Percentiles rank a stretch among this genome's conserved stretches.
Evolutionary conservation across 2,888 invertebrate genomes (phyloP).

Genomic region (Mellilla xanthometata): DNA sequence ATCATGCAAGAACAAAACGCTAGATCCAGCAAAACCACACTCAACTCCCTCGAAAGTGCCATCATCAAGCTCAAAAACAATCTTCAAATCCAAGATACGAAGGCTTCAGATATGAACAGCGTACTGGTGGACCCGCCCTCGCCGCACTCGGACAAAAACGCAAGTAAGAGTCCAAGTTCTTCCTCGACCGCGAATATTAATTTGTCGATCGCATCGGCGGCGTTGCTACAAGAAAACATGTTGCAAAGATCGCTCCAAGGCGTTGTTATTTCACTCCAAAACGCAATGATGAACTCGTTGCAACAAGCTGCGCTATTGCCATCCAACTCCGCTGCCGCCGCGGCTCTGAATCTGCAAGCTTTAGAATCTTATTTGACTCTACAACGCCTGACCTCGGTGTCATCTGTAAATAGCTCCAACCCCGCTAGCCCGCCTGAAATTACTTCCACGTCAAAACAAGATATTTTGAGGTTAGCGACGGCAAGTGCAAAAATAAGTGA

Average conservation of each 20-base stretch:
- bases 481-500: slow-evolving; percentile 78
- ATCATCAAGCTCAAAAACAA: slow-evolving; percentile 80
- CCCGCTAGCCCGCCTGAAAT: slow-evolving; percentile 58
- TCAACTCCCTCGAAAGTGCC: slow-evolving; percentile 78
- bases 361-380: slow-evolving; percentile 92
- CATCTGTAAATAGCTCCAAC: slow-evolving; percentile 73
- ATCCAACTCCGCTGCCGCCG: slow-evolving; percentile 91
- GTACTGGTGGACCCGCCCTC: slow-evolving; percentile 63
- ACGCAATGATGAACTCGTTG: slow-evolving; percentile 91
- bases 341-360: slow-evolving; percentile 92
- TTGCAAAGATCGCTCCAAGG: slow-evolving; percentile 89
- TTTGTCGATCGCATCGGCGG: slow-evolving; percentile 83
- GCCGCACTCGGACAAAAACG: slow-evolving; percentile 62
- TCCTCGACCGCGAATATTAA: slow-evolving; percentile 64
- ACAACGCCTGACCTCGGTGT: slow-evolving; percentile 88
- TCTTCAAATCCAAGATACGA: slow-evolving; percentile 76
- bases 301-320: slow-evolving; percentile 92
- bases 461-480: slow-evolving; percentile 86
- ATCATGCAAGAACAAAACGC: slow-evolving; percentile 80
- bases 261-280: slow-evolving; percentile 91
- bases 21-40: slow-evolving; percentile 69
- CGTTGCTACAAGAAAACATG: slow-evolving; percentile 84
- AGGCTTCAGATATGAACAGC: slow-evolving; percentile 67
- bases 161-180: slow-evolving; percentile 74
- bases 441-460: slow-evolving; percentile 81